Evolutionary conservation across 2,797 vertebrate species (phyloP), one percentile per base, ranked within the genome.

Genomic region (Chelonia mydas): DNA sequence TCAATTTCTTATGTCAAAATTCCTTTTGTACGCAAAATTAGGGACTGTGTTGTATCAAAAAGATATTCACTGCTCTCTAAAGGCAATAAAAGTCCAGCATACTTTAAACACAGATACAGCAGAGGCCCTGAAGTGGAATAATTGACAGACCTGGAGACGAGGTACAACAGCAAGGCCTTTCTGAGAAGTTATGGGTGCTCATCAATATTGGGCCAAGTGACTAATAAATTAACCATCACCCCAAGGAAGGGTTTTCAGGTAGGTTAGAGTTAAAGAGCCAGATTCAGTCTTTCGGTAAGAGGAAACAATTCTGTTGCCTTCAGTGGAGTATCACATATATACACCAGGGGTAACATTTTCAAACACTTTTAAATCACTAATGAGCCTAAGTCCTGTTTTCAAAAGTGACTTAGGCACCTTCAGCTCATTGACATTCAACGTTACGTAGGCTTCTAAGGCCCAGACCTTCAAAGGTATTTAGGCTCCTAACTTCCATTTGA

Each of bases 31-130:
- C 59, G 65, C 53, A 95, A 87, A 86, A 84, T 86, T 94, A 92
- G 41, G 55, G 83, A 83, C 95, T 97, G 95, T 81, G 59, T 93
- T 97, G 51, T 92, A 95, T 96, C 95, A 97, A 94, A 96, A 88
- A 86, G 45, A 77, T 91, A 86, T 61, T 86, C 72, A 76, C 23
- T 86, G 37, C 41, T 97, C 0, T 87, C 94, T 93, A 96, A 94
- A 92, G 95, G 81, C 87, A 95, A 94, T 97, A 96, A 94, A 96
- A 97, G 74, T 87, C 83, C 28, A 86, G 23, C 37, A 92, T 94
- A 95, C 89, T 95, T 97, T 95, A 95, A 94, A 93, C 19, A 90
- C 90, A 96, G 95, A 97, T 88, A 95, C 91, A 95, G 61, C 93
- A 96, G 92, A 95, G 82, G 25, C 4, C 85, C 76, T 86, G 76